Evolutionary conservation across 2,113 vertebrate species (phyloP).

Genomic region (Rostratula benghalensis): DNA sequence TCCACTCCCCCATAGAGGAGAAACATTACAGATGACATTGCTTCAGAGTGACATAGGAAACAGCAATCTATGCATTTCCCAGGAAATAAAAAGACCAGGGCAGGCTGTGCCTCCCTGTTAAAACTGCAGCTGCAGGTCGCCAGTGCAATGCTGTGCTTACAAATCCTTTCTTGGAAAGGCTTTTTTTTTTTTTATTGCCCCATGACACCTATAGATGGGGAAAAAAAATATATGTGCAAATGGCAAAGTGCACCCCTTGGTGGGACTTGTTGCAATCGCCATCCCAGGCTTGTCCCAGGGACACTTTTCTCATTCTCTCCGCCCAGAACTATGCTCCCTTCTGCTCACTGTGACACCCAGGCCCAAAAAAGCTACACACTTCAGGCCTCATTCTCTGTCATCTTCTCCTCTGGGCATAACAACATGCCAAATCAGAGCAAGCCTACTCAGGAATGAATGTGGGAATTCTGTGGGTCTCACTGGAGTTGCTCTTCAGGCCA

Average conservation of each 20-base stretch:
- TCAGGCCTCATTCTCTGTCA: background rate
- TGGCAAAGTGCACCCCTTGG: background rate
- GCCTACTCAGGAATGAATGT: background rate
- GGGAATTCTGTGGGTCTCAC: background rate
- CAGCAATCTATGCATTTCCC: background rate
- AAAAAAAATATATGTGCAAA: background rate
- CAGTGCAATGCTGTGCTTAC: background rate
- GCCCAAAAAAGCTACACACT: background rate
- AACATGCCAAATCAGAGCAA: background rate
- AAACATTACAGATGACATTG: background rate
- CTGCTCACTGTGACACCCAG: background rate
- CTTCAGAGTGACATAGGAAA: background rate
- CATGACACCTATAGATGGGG: background rate
- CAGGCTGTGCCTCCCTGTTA: background rate
- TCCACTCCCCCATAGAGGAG: background rate
- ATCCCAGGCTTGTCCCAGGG: background rate
- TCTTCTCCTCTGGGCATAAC: background rate
- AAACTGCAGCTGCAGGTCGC: background rate
- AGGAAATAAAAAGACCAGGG: background rate
- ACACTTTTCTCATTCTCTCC: background rate
- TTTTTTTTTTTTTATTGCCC: background rate
- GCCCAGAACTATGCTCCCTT: background rate
- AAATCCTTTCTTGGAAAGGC: background rate
- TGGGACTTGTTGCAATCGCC: background rate
- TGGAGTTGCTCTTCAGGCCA: background rate